Base-by-base conservation (phyloP, 2,113 vertebrate genomes). In the Thamnophis sirtalis region DNA sequence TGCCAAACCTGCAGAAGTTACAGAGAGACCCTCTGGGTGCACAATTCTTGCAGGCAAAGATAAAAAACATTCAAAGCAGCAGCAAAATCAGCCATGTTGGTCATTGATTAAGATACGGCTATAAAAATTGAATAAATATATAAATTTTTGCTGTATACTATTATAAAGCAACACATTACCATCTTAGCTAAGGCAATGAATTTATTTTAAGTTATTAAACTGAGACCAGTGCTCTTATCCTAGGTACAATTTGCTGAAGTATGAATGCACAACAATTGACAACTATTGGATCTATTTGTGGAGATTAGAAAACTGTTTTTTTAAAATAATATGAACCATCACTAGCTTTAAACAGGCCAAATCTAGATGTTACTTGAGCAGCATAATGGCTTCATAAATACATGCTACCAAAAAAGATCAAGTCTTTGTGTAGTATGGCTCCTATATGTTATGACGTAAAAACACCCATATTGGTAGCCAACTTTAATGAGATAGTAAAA, bases 21-120 rank as follows among this genome's bases (percentile, higher is more conserved):
- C 5, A 73, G 53, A 90, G 7, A 21, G 53, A 85, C 0, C 1
- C 17, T 48, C 51, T 73, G 56, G 0, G 0, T 55, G 15, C 19
- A 58, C 60, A 89, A 17, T 84, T 28, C 48, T 2, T 88, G 10
- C 54, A 2, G 13, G 9, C 5, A 73, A 19, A 58, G 26, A 73
- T n/a, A 89, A 22, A 86, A 93, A 93, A 33, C 49, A 28, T 13
- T 33, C 58, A 90, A 43, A 90, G 49, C 84, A 84, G 38, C 38
- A 68, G 63, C 80, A 92, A 87, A 2, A 22, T 26, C 24, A 87
- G 28, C 43, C n/a, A 58, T 49, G 49, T 63, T 85, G 73, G 24
- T 56, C 13, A 21, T 15, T 68, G 63, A 68, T n/a, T 68, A 68
- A 68, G 63, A n/a, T n/a, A 11, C 13, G 28, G 28, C 28, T n/a